Conservation (phyloP, 2,113 vertebrate genomes). For the Hystrix cristata region DNA sequence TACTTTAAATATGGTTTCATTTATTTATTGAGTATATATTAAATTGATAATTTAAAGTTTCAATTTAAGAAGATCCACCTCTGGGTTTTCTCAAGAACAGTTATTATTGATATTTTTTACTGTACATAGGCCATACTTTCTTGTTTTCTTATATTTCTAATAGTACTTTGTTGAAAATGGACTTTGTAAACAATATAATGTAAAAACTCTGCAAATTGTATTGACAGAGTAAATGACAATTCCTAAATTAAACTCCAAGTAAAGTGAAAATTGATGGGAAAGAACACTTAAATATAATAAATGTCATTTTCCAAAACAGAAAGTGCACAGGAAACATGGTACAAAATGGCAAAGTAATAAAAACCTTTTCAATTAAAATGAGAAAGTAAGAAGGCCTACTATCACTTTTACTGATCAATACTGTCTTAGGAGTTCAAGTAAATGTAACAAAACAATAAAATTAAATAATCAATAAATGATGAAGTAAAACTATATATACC, state of each 20-base stretch:
- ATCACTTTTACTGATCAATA: background rate
- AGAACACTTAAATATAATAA: background rate
- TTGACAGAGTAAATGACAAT: background rate
- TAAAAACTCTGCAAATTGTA: too few relatives aligned
- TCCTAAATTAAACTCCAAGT: background rate
- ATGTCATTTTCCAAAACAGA: background rate
- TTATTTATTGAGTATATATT: too few relatives aligned
- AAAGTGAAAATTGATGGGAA: background rate
- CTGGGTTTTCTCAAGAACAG: too few relatives aligned
- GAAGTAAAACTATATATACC: background rate
- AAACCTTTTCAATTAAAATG: background rate
- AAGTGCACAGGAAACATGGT: background rate
- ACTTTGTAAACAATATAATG: too few relatives aligned
- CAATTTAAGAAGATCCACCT: too few relatives aligned
- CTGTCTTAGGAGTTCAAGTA: background rate
- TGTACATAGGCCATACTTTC: too few relatives aligned
- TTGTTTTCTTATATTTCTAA: too few relatives aligned
- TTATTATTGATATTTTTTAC: too few relatives aligned
- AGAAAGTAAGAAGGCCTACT: background rate
- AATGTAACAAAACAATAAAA: background rate
- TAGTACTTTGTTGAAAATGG: too few relatives aligned
- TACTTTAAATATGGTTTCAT: too few relatives aligned
- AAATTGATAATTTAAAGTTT: too few relatives aligned
- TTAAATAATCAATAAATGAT: background rate
- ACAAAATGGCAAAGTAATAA: background rate